Percentiles rank a stretch among this genome's conserved stretches.
These are phyloP conservation scores for Epinotia nisella DNA, from an alignment of 2,888 invertebrate genomes.

Conservation along the genomic window DNA sequence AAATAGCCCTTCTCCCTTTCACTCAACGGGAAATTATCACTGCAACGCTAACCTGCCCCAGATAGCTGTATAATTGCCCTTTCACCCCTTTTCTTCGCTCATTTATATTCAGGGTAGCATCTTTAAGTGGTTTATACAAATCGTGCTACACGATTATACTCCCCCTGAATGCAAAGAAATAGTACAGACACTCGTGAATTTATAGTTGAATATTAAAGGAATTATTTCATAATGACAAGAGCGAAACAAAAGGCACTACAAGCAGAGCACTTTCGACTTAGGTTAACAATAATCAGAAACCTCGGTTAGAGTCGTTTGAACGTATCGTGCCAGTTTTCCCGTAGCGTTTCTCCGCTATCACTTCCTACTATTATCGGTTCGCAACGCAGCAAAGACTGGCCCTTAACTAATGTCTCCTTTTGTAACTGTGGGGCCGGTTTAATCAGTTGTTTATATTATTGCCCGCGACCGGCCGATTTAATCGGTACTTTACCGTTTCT, in stretches of 20 bases:
- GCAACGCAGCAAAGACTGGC: constrained; percentile 67
- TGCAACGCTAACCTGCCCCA: constrained; percentile 46
- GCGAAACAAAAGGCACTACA: constrained; percentile 54
- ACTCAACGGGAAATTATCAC: constrained; percentile 47
- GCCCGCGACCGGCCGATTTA: constrained; percentile 75
- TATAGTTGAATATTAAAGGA: constrained; percentile 13
- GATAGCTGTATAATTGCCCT: constrained; percentile 61
- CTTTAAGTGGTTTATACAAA: constrained; percentile 58
- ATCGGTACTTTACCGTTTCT: constrained; percentile 80
- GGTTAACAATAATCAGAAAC: constrained; percentile 59
- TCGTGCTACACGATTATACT: constrained; percentile 47
- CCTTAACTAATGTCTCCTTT: constrained; percentile 83
- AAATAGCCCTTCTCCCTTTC: constrained; percentile 46
- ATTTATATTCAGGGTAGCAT: constrained; percentile 64
- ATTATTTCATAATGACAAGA: constrained; percentile 51
- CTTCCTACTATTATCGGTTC: constrained; percentile 78
- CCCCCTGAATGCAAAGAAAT: constrained; percentile 33
- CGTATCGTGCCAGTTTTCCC: constrained; percentile 68
- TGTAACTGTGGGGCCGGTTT: constrained; percentile 76
- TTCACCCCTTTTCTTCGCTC: constrained; percentile 64
- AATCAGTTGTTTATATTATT: constrained; percentile 84
- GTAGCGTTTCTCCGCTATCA: constrained; percentile 65
- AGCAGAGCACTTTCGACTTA: constrained; percentile 49
- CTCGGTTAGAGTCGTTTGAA: constrained; percentile 60
- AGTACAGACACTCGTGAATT: constrained; percentile 23